A percentile compares a stretch with the other conserved stretches of the same genome.
These are phyloP conservation scores for Cheirogaleus medius DNA, from an alignment of 2,113 vertebrate species.

Conservation along the genomic window DNA sequence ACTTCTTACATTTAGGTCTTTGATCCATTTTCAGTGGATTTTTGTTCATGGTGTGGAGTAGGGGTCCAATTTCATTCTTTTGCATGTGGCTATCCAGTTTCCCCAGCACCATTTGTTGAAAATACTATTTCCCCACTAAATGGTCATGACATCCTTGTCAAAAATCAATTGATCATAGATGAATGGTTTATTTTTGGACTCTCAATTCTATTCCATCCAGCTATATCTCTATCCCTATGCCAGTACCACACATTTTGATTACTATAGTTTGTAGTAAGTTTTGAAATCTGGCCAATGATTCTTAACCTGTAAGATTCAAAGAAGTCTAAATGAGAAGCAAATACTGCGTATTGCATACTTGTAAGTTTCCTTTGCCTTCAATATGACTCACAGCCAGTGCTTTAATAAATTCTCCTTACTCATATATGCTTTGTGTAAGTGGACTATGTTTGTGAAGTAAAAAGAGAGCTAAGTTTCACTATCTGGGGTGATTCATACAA, in stretches of 20 bases:
- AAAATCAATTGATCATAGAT: neutral
- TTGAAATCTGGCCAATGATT: neutral
- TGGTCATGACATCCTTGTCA: too few relatives aligned
- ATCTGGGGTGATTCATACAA: neutral
- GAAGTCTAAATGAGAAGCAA: neutral
- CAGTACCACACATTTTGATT: neutral
- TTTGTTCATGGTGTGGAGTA: too few relatives aligned
- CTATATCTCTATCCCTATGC: neutral
- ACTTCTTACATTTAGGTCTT: too few relatives aligned
- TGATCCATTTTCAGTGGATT: too few relatives aligned
- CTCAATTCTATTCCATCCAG: neutral
- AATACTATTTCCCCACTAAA: too few relatives aligned
- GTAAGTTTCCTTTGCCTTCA: neutral
- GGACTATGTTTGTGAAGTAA: neutral
- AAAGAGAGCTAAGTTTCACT: neutral
- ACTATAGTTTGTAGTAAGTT: neutral
- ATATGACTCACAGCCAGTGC: neutral
- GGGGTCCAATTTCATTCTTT: too few relatives aligned
- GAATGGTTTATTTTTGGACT: neutral
- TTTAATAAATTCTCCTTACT: neutral
- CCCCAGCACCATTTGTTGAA: too few relatives aligned
- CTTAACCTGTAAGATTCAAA: neutral
- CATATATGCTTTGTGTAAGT: neutral
- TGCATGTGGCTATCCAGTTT: too few relatives aligned
- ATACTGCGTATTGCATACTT: neutral